phyloP scores from a whole-genome alignment of 37 sponge, comb jelly and placozoan genomes.

The Beroe ovata region DNA sequence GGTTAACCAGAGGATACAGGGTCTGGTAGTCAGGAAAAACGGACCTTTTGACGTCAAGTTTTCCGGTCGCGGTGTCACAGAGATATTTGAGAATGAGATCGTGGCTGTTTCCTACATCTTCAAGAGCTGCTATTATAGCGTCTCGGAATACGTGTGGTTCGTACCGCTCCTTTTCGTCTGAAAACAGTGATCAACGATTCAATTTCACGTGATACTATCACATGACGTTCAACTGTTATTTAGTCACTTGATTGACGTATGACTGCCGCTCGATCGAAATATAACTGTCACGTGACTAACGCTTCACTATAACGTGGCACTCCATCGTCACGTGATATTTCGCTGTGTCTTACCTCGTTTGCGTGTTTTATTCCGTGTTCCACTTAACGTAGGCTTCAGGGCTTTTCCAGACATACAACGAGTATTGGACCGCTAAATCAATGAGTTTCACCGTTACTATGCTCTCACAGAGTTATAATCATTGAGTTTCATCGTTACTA shows the following conservation, averaged over 20 bases:
- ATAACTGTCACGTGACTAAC: too few species aligned
- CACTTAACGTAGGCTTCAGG: constrained; percentile 82
- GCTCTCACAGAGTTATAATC: too few species aligned
- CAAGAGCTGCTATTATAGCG: constrained; percentile 77
- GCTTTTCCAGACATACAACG: constrained; percentile 67
- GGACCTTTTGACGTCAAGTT: constrained; percentile 53
- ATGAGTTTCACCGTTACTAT: too few species aligned
- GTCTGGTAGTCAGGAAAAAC: too few species aligned
- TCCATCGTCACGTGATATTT: too few species aligned
- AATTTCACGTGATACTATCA: too few species aligned
- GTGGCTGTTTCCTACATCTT: constrained; percentile 73
- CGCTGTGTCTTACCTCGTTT: constrained; percentile 81
- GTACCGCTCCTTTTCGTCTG: constrained; percentile 87
- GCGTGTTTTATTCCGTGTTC: constrained; percentile 79
- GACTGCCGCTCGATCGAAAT: too few species aligned
- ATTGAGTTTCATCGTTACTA: too few species aligned
- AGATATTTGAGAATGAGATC: constrained; percentile 67
- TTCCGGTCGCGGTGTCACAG: constrained; percentile 64
- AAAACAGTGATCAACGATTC: background rate
- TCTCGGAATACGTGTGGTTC: constrained; percentile 85
- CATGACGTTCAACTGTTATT: too few species aligned
- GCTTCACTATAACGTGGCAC: too few species aligned
- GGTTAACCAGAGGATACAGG: too few species aligned
- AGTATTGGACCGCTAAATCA: constrained; percentile 32
- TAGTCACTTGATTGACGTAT: too few species aligned